These are phyloP conservation scores for Ochropleura plecta DNA, from an alignment of 2,888 invertebrate species.

Conservation along the genomic window DNA sequence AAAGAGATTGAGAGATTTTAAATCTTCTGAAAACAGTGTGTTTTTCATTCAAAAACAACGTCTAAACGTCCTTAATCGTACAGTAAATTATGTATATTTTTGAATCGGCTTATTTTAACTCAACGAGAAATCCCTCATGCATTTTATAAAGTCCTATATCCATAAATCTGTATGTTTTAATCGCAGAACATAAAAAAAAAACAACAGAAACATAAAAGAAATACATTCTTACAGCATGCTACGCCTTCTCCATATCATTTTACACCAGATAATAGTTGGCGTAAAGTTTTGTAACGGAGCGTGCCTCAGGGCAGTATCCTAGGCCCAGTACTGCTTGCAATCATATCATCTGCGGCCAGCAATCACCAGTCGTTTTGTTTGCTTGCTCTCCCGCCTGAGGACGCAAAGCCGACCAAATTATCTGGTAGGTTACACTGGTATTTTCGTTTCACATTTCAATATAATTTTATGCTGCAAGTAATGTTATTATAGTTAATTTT, in stretches of 20 bases:
- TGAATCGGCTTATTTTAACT: neutral
- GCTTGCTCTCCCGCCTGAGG: slow-evolving; percentile 77
- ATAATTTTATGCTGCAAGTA: slow-evolving; percentile 55
- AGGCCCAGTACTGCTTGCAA: slow-evolving; percentile 75
- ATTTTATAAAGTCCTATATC: neutral
- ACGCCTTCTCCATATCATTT: slow-evolving; percentile 56
- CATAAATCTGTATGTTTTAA: neutral
- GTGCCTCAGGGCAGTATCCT: slow-evolving; percentile 79
- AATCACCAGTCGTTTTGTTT: slow-evolving; percentile 86
- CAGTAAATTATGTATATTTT: too few relatives aligned
- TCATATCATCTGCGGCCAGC: slow-evolving; percentile 78
- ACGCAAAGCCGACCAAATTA: slow-evolving; percentile 77
- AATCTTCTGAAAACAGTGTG: neutral
- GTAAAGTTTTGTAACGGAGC: slow-evolving; percentile 69
- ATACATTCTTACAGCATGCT: slow-evolving; percentile 9
- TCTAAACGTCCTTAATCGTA: neutral
- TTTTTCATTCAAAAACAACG: neutral
- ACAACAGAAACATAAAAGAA: slow-evolving; percentile 13
- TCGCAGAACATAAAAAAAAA: neutral
- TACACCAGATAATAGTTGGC: slow-evolving; percentile 68
- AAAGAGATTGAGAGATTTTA: neutral
- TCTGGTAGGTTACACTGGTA: slow-evolving; percentile 74
- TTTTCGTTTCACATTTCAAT: slow-evolving; percentile 57
- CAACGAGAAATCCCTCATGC: neutral
- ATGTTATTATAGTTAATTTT: slow-evolving; percentile 55